Percentiles rank a stretch among this genome's conserved stretches.
Evolutionary conservation across 2,113 vertebrate genomes (phyloP).

Genomic region (Clinocottus analis): DNA sequence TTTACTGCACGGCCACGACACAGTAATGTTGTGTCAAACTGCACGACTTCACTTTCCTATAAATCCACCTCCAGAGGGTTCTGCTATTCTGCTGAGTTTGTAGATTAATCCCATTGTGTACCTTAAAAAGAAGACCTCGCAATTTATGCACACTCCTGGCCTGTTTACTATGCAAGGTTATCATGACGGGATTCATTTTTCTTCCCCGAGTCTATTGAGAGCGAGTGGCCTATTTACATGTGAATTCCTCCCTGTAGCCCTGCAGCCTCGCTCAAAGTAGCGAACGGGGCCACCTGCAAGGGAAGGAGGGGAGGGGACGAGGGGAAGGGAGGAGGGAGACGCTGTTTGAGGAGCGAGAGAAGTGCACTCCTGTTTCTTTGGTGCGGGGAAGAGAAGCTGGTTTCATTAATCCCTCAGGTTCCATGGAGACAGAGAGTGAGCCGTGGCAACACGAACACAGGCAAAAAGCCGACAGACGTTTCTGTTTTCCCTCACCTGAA

Average conservation of each 20-base stretch:
- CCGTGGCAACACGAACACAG: conserved; percentile 51
- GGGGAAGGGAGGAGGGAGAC: conserved; percentile 21
- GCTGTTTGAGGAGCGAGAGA: conserved; percentile 57
- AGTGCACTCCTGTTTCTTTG: conserved; percentile 74
- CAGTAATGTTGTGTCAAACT: conserved; percentile 29
- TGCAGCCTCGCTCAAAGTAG: conserved; percentile 63
- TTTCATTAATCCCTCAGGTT: conserved; percentile 71
- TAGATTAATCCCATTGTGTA: conserved; percentile 39
- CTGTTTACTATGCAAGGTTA: conserved; percentile 70
- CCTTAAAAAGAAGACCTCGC: conserved; percentile 41
- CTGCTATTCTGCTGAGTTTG: conserved; percentile 52
- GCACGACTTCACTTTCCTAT: conserved; percentile 35
- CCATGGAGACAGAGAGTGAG: conserved; percentile 45
- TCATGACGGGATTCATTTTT: conserved; percentile 76
- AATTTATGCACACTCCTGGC: conserved; percentile 25
- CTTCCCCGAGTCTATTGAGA: conserved; percentile 62
- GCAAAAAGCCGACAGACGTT: conserved; percentile 38
- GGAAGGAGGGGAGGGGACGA: conserved; percentile 30
- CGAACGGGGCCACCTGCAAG: conserved; percentile 73
- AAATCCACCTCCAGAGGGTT: conserved; percentile 34
- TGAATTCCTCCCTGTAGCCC: conserved; percentile 76
- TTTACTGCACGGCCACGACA: conserved; percentile 15
- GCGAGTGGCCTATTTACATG: conserved; percentile 82
- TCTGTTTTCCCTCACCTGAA: background rate
- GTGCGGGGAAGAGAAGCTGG: conserved; percentile 67